Percentiles rank a stretch among this genome's conserved stretches.
phyloP scores from a whole-genome alignment of 2,113 vertebrate species.

The Gobio gobio region DNA sequence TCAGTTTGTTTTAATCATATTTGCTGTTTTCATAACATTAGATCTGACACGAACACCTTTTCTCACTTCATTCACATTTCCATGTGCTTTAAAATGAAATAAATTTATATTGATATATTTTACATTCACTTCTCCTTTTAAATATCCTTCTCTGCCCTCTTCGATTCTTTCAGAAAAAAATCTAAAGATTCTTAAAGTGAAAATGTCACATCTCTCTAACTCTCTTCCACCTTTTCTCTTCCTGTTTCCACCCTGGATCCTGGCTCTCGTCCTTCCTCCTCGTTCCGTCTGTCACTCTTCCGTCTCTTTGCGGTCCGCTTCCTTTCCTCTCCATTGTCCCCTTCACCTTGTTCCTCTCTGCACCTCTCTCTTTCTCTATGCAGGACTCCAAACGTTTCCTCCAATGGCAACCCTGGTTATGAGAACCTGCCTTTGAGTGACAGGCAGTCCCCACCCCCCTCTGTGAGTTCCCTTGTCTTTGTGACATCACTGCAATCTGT shows the following conservation, averaged over 20 bases:
- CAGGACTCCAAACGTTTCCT: conserved; percentile 96
- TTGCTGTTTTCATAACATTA: background rate
- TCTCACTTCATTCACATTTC: background rate
- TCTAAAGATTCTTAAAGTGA: conserved; percentile 15
- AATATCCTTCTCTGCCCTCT: conserved; percentile 14
- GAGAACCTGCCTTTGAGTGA: conserved; percentile 86
- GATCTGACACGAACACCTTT: conserved; percentile 9
- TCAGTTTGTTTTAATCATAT: conserved; percentile 40
- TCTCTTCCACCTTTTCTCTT: conserved; percentile 53
- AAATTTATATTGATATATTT: background rate
- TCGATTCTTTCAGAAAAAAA: background rate
- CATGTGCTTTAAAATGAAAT: background rate
- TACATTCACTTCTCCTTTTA: background rate
- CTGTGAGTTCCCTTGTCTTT: conserved; percentile 83
- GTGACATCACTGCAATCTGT: conserved; percentile 69
- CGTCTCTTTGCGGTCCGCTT: background rate
- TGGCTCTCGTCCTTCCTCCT: conserved; percentile 65
- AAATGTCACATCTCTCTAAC: conserved; percentile 36
- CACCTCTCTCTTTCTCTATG: conserved; percentile 72
- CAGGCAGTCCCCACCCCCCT: conserved; percentile 86
- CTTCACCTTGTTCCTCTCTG: conserved; percentile 57
- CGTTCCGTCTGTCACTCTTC: background rate
- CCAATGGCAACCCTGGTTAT: conserved; percentile 96
- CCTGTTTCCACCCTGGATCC: conserved; percentile 69
- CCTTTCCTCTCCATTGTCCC: conserved; percentile 50